Base-by-base conservation (phyloP, 2,888 invertebrate genomes). In the Oxystoma pomonae region DNA sequence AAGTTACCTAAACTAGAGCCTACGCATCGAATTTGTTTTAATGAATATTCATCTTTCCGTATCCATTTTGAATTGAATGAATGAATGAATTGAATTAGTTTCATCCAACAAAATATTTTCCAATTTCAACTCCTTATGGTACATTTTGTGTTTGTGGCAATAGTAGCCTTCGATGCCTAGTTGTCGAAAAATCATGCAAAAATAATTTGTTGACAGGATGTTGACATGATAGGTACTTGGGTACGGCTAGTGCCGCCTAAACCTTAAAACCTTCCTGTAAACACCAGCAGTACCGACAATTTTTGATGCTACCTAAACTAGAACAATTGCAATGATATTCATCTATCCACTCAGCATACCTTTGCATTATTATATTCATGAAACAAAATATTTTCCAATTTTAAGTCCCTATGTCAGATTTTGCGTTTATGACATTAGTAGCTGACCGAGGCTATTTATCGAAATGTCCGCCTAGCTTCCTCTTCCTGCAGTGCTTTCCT, bases 371-470 rank as follows among this genome's bases (percentile, higher is more conserved):
- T 94, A 73, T 92, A 87, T 78, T 94, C 93, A 78, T 97, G 96
- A 70, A 97, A 83, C 70, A 97, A 83, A 75, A 97, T 96, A 82
- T 97, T 97, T 82, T 97, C 96, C 76, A 97, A 84, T 82, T 97
- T 97, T 75, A 97, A 86, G 86, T 97, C 96, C 74, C 96, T 87
- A 83, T 97, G 96, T 80, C 96, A 96, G 76, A 97, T 96, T 83
- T 96, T 95, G 81, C 96, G 96, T 85, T 96, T 96, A 84, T 98
- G 98, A 82, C 98, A 96, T 83, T 98, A 98, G 82, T 95, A 96
- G 67, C 95, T 94, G 70, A 98, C 97, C 57, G 96, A 96, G 21
- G 96, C 91, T 74, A 98, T 96, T 83, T 98, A 98, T 66, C 98
- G 87, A 81, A 98, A 98, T 82, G 98, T 91, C 75, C 96, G 86